A percentile compares a stretch with the other conserved stretches of the same genome.
phyloP scores from a whole-genome alignment of 2,797 vertebrate genomes.

The Tarsius wallacei region DNA sequence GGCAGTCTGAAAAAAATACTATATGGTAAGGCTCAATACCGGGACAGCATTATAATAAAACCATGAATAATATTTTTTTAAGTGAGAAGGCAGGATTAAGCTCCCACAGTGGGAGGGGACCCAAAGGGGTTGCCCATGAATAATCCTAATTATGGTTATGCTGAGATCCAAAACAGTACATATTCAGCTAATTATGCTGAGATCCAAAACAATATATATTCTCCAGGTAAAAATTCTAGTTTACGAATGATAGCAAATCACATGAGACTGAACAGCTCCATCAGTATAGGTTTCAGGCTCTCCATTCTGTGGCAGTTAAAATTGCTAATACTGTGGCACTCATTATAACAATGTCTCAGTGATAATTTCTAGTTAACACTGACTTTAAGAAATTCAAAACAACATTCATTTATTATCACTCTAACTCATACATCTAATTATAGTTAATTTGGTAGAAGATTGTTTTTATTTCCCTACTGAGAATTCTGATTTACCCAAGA shows the following conservation, averaged over 20 bases:
- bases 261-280: neutral
- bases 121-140: no score
- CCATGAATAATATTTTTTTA: no score
- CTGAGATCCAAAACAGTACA: no score
- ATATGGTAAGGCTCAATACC: neutral
- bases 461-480: slow-evolving; percentile 64
- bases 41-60: neutral
- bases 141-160: no score
- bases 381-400: slow-evolving; percentile 46
- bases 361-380: slow-evolving; percentile 10
- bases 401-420: slow-evolving; percentile 2
- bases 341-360: neutral
- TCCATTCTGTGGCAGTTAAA: neutral
- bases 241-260: neutral
- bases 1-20: slow-evolving; percentile 2
- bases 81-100: no score
- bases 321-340: neutral
- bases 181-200: neutral
- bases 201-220: slow-evolving; percentile 43
- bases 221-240: slow-evolving; percentile 41
- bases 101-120: no score
- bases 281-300: neutral
- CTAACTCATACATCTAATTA: slow-evolving; percentile 63
- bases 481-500: slow-evolving; percentile 60
- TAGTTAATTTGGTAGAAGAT: slow-evolving; percentile 37